A percentile compares a stretch with the other conserved stretches of the same genome.
phyloP scores from a whole-genome alignment of 2,888 invertebrate genomes.

The Capitulum mitella region DNA sequence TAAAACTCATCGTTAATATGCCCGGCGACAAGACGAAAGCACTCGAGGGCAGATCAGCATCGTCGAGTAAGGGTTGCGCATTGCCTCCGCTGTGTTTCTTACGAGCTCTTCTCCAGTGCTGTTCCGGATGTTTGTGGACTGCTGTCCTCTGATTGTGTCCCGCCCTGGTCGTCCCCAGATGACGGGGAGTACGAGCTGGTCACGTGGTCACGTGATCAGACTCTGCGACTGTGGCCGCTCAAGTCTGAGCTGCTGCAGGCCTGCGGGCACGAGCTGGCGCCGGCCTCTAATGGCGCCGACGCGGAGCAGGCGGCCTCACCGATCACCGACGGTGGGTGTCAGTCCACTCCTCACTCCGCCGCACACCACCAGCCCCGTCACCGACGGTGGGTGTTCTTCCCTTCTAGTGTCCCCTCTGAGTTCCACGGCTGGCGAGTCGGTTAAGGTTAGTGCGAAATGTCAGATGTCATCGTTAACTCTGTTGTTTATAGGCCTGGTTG shows the following conservation, averaged over 20 bases:
- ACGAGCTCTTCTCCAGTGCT: too few relatives aligned
- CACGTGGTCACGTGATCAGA: conserved; percentile 93
- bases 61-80: too few relatives aligned
- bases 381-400: too few relatives aligned
- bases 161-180: conserved; percentile 43
- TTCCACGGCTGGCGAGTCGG: too few relatives aligned
- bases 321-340: conserved; percentile 4
- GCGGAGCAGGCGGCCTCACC: neutral
- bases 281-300: neutral
- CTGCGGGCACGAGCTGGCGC: neutral
- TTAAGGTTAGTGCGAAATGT: too few relatives aligned
- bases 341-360: neutral
- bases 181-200: conserved; percentile 71
- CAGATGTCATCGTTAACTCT: too few relatives aligned
- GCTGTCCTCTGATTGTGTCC: neutral
- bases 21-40: too few relatives aligned
- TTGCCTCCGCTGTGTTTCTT: conserved; percentile 10
- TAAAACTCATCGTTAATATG: too few relatives aligned
- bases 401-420: too few relatives aligned
- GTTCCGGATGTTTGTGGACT: neutral
- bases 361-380: neutral
- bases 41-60: too few relatives aligned
- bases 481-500: too few relatives aligned
- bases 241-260: conserved; percentile 71
- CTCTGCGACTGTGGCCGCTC: conserved; percentile 80